Evolutionary conservation across 2,797 vertebrate species (phyloP), one percentile per base, ranked within the genome.

Genomic region (Hyperoplus lanceolatus): DNA sequence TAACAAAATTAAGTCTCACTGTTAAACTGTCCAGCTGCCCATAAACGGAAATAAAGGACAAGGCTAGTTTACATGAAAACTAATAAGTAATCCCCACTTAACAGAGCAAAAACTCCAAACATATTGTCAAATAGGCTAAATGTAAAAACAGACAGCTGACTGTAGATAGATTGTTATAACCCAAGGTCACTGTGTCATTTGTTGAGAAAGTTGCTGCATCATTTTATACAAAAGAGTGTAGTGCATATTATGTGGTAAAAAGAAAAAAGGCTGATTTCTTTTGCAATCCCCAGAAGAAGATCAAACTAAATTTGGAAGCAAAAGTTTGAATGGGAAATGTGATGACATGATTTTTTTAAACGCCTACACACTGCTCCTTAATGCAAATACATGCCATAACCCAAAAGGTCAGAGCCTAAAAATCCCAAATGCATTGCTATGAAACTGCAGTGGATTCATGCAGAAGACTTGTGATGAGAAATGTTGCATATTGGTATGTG

Each of bases 191-290:
- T n/a, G 15, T 21, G 51, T 41, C 50, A 76, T 53, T 41, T 66
- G 64, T 4, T 45, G 51, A 39, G 46, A 65, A 61, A 41, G 43
- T 1, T 51, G 36, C 42, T 59, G 39, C 13, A 48, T 77, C 14
- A 29, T 60, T 57, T 72, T 12, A 12, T 16, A 14, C 18, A 79
- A 57, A 79, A 82, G 9, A 50, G 59, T 60, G 80, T n/a, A 12
- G 63, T 49, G n/a, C 11, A 1, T 46, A 29, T 82, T 71, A 79
- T 56, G 18, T 50, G 42, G 1, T 58, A 8, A 38, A 70, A 12
- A 11, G 16, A 51, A 65, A 65, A 64, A 8, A 14, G 21, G 13
- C 62, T 73, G 21, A 38, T 15, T 13, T 50, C 58, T 41, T 55
- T 21, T 58, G 14, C n/a, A 46, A 64, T 54, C 18, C 49, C 43